Conservation (phyloP, 1,140 invertebrate species). For the Orussus abietinus region DNA sequence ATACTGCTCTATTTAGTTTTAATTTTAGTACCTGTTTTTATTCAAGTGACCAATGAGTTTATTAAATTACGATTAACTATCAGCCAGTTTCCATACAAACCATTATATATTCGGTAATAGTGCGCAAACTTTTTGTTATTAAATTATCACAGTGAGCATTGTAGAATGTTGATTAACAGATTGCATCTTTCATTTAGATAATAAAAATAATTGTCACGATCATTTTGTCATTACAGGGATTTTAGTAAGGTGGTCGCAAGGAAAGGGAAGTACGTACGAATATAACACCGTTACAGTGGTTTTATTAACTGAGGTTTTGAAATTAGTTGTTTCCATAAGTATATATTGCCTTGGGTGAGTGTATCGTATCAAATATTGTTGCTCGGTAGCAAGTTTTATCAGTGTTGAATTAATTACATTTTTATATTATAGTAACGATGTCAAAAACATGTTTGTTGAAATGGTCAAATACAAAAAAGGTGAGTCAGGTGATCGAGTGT, state of each 20-base stretch:
- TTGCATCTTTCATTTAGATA: neutral
- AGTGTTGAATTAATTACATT: constrained; percentile 6
- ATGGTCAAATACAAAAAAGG: constrained; percentile 57
- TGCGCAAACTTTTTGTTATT: neutral
- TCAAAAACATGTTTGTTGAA: constrained; percentile 54
- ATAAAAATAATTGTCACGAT: constrained; percentile 1
- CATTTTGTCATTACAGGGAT: constrained; percentile 65
- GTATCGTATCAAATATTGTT: constrained; percentile 10
- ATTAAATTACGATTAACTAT: neutral
- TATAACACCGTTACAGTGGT: constrained; percentile 89
- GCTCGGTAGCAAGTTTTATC: neutral
- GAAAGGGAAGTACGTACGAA: constrained; percentile 74
- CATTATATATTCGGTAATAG: neutral
- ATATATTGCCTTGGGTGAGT: constrained; percentile 73
- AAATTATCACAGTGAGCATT: constrained; percentile 1
- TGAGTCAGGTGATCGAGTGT: constrained; percentile 14
- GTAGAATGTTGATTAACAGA: neutral
- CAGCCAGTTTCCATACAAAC: neutral
- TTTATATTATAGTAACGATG: constrained; percentile 50
- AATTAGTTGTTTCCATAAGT: constrained; percentile 68
- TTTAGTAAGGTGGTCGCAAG: constrained; percentile 85
- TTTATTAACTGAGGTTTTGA: constrained; percentile 81
- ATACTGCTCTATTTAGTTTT: constrained; percentile 6
- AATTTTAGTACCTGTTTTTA: constrained; percentile 16
- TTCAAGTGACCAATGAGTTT: constrained; percentile 4